phyloP scores from a whole-genome alignment of 2,797 vertebrate genomes.

The Simalia tracyae region DNA sequence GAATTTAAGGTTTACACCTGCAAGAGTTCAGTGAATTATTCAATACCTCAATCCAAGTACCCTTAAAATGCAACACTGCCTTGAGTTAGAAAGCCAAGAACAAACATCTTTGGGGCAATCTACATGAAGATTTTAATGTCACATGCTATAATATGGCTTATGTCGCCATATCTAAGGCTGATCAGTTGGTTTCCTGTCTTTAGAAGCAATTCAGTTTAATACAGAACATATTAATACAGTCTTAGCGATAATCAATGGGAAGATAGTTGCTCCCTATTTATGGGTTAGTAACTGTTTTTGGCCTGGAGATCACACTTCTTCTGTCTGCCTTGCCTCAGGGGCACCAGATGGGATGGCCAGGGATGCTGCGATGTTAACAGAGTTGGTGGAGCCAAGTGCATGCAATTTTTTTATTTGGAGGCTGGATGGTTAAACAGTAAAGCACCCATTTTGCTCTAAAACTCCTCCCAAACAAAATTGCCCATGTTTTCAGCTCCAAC shows the following conservation, averaged over 20 bases:
- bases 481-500: not conserved
- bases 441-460: not conserved
- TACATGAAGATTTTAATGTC: not conserved
- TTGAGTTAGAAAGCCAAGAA: not conserved
- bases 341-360: not conserved
- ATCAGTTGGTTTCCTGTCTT: not conserved
- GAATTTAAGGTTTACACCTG: not conserved
- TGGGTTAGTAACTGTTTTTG: not conserved
- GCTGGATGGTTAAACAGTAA: not conserved
- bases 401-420: not conserved
- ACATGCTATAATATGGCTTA: not conserved
- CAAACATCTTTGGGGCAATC: not conserved
- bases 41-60: not conserved
- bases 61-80: not conserved
- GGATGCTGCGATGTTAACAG: not conserved
- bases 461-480: not conserved
- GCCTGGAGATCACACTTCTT: not conserved
- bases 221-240: not conserved
- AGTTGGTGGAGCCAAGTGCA: not conserved
- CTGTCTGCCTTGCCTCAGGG: not conserved
- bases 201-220: not conserved
- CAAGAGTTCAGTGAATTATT: not conserved
- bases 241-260: not conserved
- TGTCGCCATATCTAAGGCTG: not conserved
- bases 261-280: not conserved